phyloP scores from a whole-genome alignment of 1,140 invertebrate genomes.

The Drosophila repleta region DNA sequence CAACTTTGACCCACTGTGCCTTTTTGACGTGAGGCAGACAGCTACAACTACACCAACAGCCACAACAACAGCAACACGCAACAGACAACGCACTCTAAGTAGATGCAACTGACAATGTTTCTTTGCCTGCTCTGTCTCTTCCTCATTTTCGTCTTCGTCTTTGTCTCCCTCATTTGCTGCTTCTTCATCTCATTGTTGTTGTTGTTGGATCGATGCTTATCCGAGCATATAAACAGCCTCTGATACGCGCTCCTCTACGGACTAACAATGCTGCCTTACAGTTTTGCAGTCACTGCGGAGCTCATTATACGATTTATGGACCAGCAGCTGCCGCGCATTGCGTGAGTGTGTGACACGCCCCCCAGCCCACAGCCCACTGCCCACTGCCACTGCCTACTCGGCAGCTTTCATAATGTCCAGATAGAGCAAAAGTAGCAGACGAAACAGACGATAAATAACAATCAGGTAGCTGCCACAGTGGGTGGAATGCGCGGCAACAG shows the following conservation, averaged over 20 bases:
- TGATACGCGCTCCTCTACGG: slow-evolving; percentile 15
- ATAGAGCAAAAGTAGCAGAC: slow-evolving; percentile 41
- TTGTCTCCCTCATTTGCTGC: background rate
- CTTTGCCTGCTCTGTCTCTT: background rate
- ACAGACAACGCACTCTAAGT: slow-evolving; percentile 13
- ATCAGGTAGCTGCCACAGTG: slow-evolving; percentile 48
- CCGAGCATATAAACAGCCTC: slow-evolving; percentile 45
- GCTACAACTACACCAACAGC: slow-evolving; percentile 13
- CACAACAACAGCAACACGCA: background rate
- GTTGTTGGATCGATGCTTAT: slow-evolving; percentile 38
- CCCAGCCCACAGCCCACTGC: background rate
- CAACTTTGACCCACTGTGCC: slow-evolving; percentile 17
- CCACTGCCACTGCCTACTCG: background rate
- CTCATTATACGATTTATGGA: slow-evolving; percentile 41
- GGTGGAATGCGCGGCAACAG: slow-evolving; percentile 2
- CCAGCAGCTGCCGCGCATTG: slow-evolving; percentile 16
- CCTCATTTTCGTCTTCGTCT: slow-evolving; percentile 10
- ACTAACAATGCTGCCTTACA: slow-evolving; percentile 21
- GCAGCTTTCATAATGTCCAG: slow-evolving; percentile 38
- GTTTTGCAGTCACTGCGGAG: slow-evolving; percentile 25
- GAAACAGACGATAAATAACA: slow-evolving; percentile 52
- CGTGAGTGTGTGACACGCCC: background rate
- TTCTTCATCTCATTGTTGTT: slow-evolving; percentile 13
- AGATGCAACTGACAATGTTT: slow-evolving; percentile 39
- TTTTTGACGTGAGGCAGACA: slow-evolving; percentile 18